Percentiles rank a stretch among this genome's conserved stretches.
These are phyloP conservation scores for Platichthys stellatus DNA, from an alignment of 2,113 vertebrate genomes.

Conservation along the genomic window DNA sequence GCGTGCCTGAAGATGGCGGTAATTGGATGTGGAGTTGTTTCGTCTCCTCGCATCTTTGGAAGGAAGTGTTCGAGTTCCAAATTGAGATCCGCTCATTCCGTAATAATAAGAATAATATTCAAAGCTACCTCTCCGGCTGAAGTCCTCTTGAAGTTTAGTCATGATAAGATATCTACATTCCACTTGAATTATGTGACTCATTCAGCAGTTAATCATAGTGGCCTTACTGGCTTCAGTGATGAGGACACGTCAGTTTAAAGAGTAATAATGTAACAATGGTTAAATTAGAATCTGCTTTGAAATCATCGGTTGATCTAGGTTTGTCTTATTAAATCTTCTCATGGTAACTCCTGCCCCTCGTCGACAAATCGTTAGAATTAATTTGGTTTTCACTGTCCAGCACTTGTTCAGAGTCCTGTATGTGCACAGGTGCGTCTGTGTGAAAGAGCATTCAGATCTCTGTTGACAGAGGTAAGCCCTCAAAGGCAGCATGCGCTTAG, in stretches of 20 bases:
- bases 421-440: conserved; percentile 46
- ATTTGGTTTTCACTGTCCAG: not conserved
- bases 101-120: not conserved
- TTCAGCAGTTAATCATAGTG: not conserved
- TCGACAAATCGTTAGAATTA: not conserved
- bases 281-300: not conserved
- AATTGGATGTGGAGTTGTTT: conserved; percentile 71
- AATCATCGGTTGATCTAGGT: not conserved
- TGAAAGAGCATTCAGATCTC: conserved; percentile 33
- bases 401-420: not conserved
- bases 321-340: not conserved
- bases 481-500: conserved; percentile 46
- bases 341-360: not conserved
- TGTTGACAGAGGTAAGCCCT: conserved; percentile 64
- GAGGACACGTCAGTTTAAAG: conserved; percentile 10
- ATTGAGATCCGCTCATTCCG: conserved; percentile 32
- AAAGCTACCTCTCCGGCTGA: not conserved
- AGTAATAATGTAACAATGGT: not conserved
- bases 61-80: conserved; percentile 30
- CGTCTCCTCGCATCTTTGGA: conserved; percentile 36
- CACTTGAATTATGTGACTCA: not conserved
- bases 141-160: conserved; percentile 31
- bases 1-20: conserved; percentile 83
- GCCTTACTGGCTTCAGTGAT: conserved; percentile 1
- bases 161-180: not conserved